Evolutionary conservation across 2,888 invertebrate genomes (phyloP).

Genomic region (Chironomus tentans): DNA sequence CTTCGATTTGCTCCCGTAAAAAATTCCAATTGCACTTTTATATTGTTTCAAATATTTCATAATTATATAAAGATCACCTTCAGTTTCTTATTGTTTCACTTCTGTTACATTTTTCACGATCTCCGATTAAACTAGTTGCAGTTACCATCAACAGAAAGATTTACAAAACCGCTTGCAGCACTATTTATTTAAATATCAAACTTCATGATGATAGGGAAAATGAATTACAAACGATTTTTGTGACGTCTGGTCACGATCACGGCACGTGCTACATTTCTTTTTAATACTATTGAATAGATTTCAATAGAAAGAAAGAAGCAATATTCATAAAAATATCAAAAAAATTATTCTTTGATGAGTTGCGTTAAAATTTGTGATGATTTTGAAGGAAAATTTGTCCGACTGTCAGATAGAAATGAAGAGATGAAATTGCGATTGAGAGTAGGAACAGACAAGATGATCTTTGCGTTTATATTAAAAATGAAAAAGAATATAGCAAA

Average conservation of each 20-base stretch:
- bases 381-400: background rate
- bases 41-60: too few relatives aligned
- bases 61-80: background rate
- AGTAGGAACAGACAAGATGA: too few relatives aligned
- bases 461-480: too few relatives aligned
- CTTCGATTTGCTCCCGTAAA: too few relatives aligned
- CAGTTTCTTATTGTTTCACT: background rate
- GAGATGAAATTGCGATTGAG: background rate
- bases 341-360: too few relatives aligned
- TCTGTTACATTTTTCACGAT: background rate
- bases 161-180: conserved; percentile 20
- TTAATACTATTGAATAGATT: background rate
- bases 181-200: conserved; percentile 19
- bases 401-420: background rate
- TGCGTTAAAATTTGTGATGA: too few relatives aligned
- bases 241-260: conserved; percentile 28
- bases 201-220: background rate
- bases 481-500: too few relatives aligned
- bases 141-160: conserved; percentile 12
- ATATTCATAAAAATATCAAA: too few relatives aligned
- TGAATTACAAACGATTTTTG: conserved; percentile 16
- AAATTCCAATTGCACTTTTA: too few relatives aligned
- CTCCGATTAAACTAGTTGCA: conserved; percentile 3
- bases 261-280: conserved; percentile 27
- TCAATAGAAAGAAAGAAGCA: background rate